Evolutionary conservation across 2,888 invertebrate species (phyloP), one percentile per base, ranked within the genome.

Genomic region (Caenorhabditis sinica): DNA sequence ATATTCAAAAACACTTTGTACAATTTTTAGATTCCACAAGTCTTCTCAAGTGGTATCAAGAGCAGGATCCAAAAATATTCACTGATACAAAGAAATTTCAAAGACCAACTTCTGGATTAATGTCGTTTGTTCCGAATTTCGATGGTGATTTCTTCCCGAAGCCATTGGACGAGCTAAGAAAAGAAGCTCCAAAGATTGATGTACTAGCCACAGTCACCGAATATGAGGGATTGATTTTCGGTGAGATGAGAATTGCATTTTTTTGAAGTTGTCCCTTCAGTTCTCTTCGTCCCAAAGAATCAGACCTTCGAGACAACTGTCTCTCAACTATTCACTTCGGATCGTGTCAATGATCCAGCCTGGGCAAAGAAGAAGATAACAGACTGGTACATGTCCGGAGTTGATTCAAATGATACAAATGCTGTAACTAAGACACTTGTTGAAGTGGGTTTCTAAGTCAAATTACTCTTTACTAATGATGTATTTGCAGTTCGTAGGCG

Each of bases 211-310:
- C 85, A 1, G 71, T 77, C 6, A 85, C 83, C 8, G 81, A 89
- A 36, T 83, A 81, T 51, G 89, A 89, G 56, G 89, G 89, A 28
- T 79, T 89, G 0, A 69, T 88, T 8, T 86, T 86, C 28, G 61
- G 86, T 86, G 17, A 30, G 61, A 15, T 33, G 2, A 15, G 11
- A n/a, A n/a, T n/a, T n/a, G n/a, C n/a, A n/a, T n/a, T n/a, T n/a
- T n/a, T n/a, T n/a, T 15, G 0, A 11, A 8, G 15, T 33, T 61
- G 23, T 40, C 8, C 11, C 30, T 72, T 60, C 60, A 72, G 72
- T 1, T 23, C 25, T 17, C 17, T 43, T 33, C 13, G 23, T 11
- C 2, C 36, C 15, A 36, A 23, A 36, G 25, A 43, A 63, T 40
- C 20, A 36, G 2, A 30, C 56, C 13, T 28, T 30, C 20, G 72